Evolutionary conservation across 1,140 invertebrate genomes (phyloP).

Genomic region (Idris sp.): DNA sequence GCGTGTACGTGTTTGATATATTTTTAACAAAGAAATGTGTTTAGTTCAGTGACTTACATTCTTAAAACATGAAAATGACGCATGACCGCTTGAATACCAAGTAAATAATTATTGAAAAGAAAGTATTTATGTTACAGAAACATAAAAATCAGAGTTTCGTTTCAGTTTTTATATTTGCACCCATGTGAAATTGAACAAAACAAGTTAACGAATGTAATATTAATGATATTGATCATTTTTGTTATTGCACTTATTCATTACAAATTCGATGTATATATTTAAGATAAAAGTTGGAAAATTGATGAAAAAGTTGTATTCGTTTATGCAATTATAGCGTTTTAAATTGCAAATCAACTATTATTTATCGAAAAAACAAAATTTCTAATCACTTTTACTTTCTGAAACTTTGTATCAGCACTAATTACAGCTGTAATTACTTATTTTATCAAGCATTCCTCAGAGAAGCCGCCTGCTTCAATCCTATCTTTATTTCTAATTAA

Average conservation of each 20-base stretch:
- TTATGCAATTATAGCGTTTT: too few species aligned
- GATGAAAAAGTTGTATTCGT: too few species aligned
- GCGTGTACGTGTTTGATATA: constrained; percentile 28
- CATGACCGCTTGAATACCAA: constrained; percentile 44
- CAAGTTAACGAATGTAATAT: too few species aligned
- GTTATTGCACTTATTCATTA: too few species aligned
- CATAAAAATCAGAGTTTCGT: too few species aligned
- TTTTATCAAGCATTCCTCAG: constrained; percentile 13
- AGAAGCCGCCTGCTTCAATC: constrained; percentile 1
- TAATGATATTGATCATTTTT: too few species aligned
- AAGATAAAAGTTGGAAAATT: too few species aligned
- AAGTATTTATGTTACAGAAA: too few species aligned
- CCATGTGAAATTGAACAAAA: too few species aligned
- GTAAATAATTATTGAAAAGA: constrained; percentile 25
- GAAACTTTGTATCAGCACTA: constrained; percentile 24
- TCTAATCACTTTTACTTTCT: constrained; percentile 25
- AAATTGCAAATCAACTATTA: too few species aligned
- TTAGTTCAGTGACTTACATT: constrained; percentile 38
- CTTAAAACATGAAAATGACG: constrained; percentile 22
- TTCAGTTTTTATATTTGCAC: too few species aligned
- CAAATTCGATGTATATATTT: too few species aligned
- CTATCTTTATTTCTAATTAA: constrained; percentile 32
- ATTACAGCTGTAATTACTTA: constrained; percentile 20
- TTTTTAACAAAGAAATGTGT: constrained; percentile 48
- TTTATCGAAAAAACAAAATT: neutral